Percentiles rank a stretch among this genome's conserved stretches.
phyloP scores from a whole-genome alignment of 1,140 invertebrate species.

The Nasonia vitripennis region DNA sequence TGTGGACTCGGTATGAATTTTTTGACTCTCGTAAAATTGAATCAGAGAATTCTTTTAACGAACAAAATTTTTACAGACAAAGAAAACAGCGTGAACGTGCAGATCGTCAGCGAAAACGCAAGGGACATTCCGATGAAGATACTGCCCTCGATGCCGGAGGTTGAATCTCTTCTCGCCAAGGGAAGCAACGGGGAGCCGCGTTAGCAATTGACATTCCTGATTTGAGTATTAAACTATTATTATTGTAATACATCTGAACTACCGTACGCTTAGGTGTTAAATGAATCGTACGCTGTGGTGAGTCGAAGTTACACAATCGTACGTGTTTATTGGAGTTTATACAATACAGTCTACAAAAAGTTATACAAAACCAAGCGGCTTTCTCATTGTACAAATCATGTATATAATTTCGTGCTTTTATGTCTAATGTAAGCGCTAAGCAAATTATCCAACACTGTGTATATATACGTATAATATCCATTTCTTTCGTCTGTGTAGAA shows the following conservation, averaged over 20 bases:
- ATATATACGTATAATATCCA: neutral
- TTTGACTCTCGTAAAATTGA: neutral
- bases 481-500: neutral
- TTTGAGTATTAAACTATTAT: neutral
- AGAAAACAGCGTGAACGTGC: conserved; percentile 34
- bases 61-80: conserved; percentile 32
- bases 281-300: neutral
- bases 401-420: neutral
- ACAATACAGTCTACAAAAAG: neutral
- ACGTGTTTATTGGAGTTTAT: neutral
- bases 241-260: neutral
- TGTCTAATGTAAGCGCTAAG: neutral
- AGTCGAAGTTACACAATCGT: neutral
- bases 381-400: conserved; percentile 3
- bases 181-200: neutral
- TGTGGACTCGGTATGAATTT: conserved; percentile 10
- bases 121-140: conserved; percentile 37
- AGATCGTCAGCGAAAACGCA: conserved; percentile 30
- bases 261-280: neutral
- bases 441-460: neutral
- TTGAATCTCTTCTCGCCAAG: conserved; percentile 41
- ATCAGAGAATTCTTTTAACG: neutral
- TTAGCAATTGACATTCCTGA: neutral
- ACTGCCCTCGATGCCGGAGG: neutral
- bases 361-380: neutral